Evolutionary conservation across 2,797 vertebrate species (phyloP), one percentile per base, ranked within the genome.

Genomic region (Diplodus puntazzo): DNA sequence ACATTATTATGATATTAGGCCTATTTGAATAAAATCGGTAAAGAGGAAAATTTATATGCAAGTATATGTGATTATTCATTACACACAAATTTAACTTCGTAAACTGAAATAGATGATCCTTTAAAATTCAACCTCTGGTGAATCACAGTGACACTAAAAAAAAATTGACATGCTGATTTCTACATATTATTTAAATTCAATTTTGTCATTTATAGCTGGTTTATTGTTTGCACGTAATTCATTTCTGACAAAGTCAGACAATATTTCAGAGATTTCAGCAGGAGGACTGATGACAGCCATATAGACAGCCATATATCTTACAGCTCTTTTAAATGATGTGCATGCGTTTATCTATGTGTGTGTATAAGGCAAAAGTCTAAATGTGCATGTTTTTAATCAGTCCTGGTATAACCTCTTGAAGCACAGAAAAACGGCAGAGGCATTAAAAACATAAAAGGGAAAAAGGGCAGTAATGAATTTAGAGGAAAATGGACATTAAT

Each of bases 401-500:
- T 94, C 95, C 96, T 95, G 94, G 94, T 95, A 94, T 94, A 95
- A 95, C 95, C 97, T 97, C 97, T 98, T 97, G 95, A 99, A 96
- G 96, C 94, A 95, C 93, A 96, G 96, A 96, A 97, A 98, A 97
- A 97, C 95, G 96, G 95, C 94, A 95, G 88, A 93, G 95, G 94
- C 97, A 98, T 98, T 99, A 97, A 97, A 98, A 97, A 97, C 96
- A 97, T 98, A 97, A 98, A 99, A 98, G 98, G 97, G 96, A 97
- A 98, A 98, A 97, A 98, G 98, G 98, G 97, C 98, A 98, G 97
- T 98, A 97, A 98, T 99, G 97, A 99, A 99, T 98, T 98, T 98
- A 97, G 97, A 97, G 97, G 97, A 97, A 99, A 99, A 99, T 98
- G 98, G 98, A 97, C 97, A 98, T 98, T 99, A 99, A 99, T 99